Base-by-base conservation (phyloP, 2,797 vertebrate genomes). In the Taenioides sp. region DNA sequence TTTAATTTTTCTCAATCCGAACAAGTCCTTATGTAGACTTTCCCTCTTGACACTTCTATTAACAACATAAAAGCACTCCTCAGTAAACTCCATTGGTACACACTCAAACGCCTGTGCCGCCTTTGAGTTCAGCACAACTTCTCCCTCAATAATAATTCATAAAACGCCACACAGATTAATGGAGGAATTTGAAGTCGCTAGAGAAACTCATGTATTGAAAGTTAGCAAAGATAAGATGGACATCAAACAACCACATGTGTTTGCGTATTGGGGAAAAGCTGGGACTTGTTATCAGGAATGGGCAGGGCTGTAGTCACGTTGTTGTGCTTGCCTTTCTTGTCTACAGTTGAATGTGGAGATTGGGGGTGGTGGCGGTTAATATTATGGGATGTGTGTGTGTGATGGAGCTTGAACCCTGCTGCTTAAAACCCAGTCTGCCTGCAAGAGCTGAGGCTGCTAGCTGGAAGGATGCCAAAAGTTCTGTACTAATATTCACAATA, bases 281-380 rank as follows among this genome's bases (percentile, higher is more conserved):
- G 84, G 83, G 83, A 84, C 84, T 92, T 89, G 92, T 95, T 95
- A 95, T 95, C 94, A 93, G 92, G 91, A 88, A 84, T 73, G 78
- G 91, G 86, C 94, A 95, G 93, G 88, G 92, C 88, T 92, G 90
- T 77, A 78, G 88, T 92, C 90, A 91, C 89, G 89, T 91, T 92
- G 85, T 92, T 91, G 79, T 83, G 77, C 77, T 28, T 85, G 88
- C 83, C 86, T 90, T 90, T 91, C 83, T 91, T 87, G 84, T 91
- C 75, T 80, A 72, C 74, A 84, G 73, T 83, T 70, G 76, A 80
- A 78, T 81, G 74, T 72, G 67, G 80, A 80, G 85, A 79, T 76
- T 80, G 69, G 61, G 65, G 76, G 62, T 55, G 74, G 80, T 47
- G 72, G 80, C 49, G 65, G 85, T 74, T 86, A 86, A 88, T 89